Conservation (phyloP, 2,888 invertebrate genomes). For the Pyrocoelia pectoralis region DNA sequence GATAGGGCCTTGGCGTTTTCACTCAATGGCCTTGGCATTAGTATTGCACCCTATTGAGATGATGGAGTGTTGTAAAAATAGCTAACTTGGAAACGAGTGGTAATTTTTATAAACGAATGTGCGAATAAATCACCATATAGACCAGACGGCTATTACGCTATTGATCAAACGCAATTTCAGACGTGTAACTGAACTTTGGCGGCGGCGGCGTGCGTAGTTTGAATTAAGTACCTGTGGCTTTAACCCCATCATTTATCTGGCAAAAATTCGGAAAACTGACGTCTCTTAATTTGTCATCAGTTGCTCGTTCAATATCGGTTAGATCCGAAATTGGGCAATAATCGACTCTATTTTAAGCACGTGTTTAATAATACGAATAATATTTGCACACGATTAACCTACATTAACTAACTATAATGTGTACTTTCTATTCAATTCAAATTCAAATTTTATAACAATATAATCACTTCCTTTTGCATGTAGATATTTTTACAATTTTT, state of each 20-base stretch:
- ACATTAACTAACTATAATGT: background rate
- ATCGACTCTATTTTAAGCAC: background rate
- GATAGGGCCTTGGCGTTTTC: background rate
- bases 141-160: background rate
- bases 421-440: background rate
- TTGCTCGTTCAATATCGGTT: too few species aligned
- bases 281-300: too few species aligned
- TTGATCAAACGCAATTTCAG: background rate
- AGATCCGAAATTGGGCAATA: background rate
- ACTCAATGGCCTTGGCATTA: too few species aligned
- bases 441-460: background rate
- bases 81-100: background rate
- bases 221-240: too few species aligned
- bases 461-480: constrained; percentile 1
- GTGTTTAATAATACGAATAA: background rate
- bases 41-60: too few species aligned
- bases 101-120: background rate
- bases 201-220: too few species aligned
- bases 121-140: background rate
- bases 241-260: background rate
- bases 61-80: background rate
- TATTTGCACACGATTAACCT: constrained; percentile 1
- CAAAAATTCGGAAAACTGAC: background rate
- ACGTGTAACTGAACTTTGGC: background rate
- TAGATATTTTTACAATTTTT: background rate